These are phyloP conservation scores for Oryzias celebensis DNA, from an alignment of 2,113 vertebrate genomes.

Conservation along the genomic window DNA sequence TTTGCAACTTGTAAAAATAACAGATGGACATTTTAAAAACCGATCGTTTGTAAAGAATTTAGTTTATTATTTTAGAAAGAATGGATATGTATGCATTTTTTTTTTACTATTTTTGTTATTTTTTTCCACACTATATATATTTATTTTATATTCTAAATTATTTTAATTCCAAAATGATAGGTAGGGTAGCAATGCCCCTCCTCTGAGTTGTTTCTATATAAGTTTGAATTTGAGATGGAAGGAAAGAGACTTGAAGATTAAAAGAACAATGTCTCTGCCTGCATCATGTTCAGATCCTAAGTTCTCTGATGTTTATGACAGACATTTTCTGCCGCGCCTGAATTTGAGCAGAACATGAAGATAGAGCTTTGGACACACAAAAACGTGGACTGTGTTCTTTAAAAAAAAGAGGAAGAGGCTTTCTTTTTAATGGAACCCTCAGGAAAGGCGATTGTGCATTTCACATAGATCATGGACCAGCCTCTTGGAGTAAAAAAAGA, in stretches of 20 bases:
- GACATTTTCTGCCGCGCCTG: constrained; percentile 20
- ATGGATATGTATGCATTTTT: no score
- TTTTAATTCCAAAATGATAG: no score
- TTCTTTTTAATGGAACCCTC: neutral
- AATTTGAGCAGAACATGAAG: constrained; percentile 10
- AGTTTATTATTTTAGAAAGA: no score
- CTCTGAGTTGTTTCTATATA: no score
- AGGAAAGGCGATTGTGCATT: constrained; percentile 12
- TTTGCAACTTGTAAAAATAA: no score
- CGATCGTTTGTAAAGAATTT: no score
- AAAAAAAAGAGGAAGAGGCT: neutral
- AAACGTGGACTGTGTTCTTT: neutral
- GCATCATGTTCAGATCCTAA: constrained; percentile 25
- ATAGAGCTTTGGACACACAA: constrained; percentile 22
- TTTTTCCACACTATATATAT: no score
- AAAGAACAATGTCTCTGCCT: constrained; percentile 6
- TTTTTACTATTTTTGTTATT: no score
- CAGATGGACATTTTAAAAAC: no score
- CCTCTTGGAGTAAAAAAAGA: neutral
- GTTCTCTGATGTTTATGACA: constrained; percentile 1
- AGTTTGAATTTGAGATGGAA: neutral
- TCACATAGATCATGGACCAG: constrained; percentile 3
- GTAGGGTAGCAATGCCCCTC: no score
- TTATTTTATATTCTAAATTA: no score
- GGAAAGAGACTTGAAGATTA: constrained; percentile 25